A percentile compares a stretch with the other conserved stretches of the same genome.
phyloP scores from a whole-genome alignment of 2,797 vertebrate genomes.

The Pangasius sanitwongsei region DNA sequence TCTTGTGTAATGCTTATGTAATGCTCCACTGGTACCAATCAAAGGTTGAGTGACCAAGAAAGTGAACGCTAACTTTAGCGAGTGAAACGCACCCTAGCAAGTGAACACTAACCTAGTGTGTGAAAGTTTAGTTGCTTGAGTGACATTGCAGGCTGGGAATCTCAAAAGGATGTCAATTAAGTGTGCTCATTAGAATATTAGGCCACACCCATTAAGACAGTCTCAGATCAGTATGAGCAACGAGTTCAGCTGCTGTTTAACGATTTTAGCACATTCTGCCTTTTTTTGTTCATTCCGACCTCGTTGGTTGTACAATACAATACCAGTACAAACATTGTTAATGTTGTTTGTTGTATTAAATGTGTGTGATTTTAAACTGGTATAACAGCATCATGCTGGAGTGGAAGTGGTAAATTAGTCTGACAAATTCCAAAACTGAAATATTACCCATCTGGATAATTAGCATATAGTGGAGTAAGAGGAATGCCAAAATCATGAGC shows the following conservation, averaged over 20 bases:
- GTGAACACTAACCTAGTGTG: neutral
- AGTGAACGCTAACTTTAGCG: neutral
- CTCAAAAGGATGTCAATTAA: neutral
- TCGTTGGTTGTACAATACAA: neutral
- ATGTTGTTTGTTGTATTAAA: neutral
- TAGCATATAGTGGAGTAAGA: constrained; percentile 12
- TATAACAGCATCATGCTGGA: neutral
- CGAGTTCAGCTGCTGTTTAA: neutral
- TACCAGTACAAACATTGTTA: neutral
- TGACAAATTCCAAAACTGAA: constrained; percentile 6
- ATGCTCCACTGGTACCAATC: neutral
- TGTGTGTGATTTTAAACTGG: neutral
- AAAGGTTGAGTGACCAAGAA: neutral
- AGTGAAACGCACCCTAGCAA: too few species aligned
- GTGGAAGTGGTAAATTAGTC: neutral
- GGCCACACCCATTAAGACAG: neutral
- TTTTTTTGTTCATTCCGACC: too few species aligned
- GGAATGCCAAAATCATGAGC: constrained; percentile 15
- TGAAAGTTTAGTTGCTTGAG: neutral
- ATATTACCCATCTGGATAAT: constrained; percentile 19
- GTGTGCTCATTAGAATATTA: neutral
- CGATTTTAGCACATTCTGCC: neutral
- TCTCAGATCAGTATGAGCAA: neutral
- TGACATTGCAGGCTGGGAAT: neutral
- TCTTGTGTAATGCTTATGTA: neutral